phyloP scores from a whole-genome alignment of 2,797 vertebrate genomes.

The Lateolabrax maculatus region DNA sequence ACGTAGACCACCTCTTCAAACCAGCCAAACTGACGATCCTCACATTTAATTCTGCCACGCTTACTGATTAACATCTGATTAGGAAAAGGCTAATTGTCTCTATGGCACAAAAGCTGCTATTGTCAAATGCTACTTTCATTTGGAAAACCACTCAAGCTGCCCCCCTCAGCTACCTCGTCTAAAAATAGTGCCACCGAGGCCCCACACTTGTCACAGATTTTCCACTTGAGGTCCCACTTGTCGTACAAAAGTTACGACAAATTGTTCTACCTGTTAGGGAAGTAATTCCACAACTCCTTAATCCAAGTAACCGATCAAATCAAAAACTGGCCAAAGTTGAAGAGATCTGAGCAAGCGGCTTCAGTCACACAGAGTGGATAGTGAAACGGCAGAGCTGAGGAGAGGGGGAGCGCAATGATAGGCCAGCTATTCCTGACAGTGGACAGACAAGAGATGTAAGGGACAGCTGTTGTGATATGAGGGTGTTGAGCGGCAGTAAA shows the following conservation, averaged over 20 bases:
- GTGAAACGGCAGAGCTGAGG: conserved; percentile 39
- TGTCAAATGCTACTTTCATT: conserved; percentile 36
- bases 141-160: conserved; percentile 39
- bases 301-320: conserved; percentile 4
- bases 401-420: conserved; percentile 54
- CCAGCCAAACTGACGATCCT: neutral
- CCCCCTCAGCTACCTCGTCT: conserved; percentile 50
- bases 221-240: neutral
- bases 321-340: conserved; percentile 35
- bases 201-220: conserved; percentile 19
- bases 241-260: neutral
- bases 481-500: conserved; percentile 85
- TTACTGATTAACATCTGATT: neutral
- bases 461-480: conserved; percentile 93
- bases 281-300: conserved; percentile 39
- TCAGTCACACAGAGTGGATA: conserved; percentile 30
- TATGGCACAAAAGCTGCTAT: conserved; percentile 6
- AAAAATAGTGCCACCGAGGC: conserved; percentile 79
- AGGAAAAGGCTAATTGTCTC: conserved; percentile 8
- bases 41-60: neutral
- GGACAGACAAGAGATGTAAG: conserved; percentile 71
- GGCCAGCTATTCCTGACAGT: conserved; percentile 81
- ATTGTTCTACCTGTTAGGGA: conserved; percentile 61
- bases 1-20: conserved; percentile 8
- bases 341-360: conserved; percentile 48